Evolutionary conservation across 2,888 invertebrate species (phyloP), one percentile per base, ranked within the genome.

Genomic region (Disparrhopalites patrizii): DNA sequence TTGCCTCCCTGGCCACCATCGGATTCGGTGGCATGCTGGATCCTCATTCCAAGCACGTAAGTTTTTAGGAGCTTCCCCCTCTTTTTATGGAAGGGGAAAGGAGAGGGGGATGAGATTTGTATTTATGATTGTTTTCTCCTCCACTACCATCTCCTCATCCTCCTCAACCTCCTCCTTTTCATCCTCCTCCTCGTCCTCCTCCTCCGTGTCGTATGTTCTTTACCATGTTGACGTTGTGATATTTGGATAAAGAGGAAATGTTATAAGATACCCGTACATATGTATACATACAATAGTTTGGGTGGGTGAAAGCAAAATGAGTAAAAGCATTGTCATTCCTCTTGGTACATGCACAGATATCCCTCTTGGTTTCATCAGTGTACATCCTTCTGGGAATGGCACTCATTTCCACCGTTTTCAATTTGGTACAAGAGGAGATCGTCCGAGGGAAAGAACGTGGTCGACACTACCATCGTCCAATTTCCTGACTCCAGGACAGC

Each of bases 301-400:
- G n/a, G n/a, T n/a, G n/a, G n/a, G n/a, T n/a, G n/a, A n/a, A n/a
- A n/a, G n/a, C n/a, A n/a, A n/a, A n/a, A n/a, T n/a, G n/a, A n/a
- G n/a, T n/a, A n/a, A n/a, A n/a, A n/a, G n/a, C n/a, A n/a, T n/a
- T n/a, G n/a, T n/a, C n/a, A n/a, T n/a, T n/a, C n/a, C n/a, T n/a
- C n/a, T 31, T 47, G 8, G 18, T 20, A 28, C 43, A 30, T n/a
- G 52, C 66, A 8, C 66, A 76, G 72, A 79, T 89, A 30, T 89
- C 90, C 1, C 81, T 91, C 23, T 88, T 88, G 74, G 86, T 87
- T 61, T 90, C 90, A 75, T 89, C 90, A 51, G 85, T 88, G 5
- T 92, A 91, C 78, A 91, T 91, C 67, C 81, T 91, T 67, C 85
- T 90, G 33, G 91, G 91, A 52, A 89, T 92, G 85, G 91, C 90